Evolutionary conservation across 1,140 invertebrate species (phyloP), one percentile per base, ranked within the genome.

Genomic region (Oncopodura yosiiana): DNA sequence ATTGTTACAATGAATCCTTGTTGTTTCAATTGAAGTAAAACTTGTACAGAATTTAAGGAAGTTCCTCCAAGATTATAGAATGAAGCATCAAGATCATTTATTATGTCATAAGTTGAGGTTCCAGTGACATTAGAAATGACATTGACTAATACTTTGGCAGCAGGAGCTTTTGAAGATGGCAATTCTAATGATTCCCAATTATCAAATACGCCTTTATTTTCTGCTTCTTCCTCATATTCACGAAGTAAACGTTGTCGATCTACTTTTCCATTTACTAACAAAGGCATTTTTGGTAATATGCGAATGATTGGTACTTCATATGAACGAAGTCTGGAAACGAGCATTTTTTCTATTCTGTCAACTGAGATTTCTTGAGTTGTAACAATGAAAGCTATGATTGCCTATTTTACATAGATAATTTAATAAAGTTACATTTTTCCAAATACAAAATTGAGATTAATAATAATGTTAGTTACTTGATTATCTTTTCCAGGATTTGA

Each of bases 21-120:
- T 44, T 88, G 82, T n/a, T 77, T 73, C 32, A 91, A 69, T 64
- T 79, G 77, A 0, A 83, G 83, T 3, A 91, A 83, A 0, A 84
- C 87, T 51, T 79, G 82, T 32, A 91, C 81, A 0, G 86, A 87
- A 67, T 90, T 90, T 1, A 92, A 72, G 0, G 87, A 90, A 66
- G 90, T 88, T 18, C 87, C 87, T 12, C 87, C 87, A 26, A 89
- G 73, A 53, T 87, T 78, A 66, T 86, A 90, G 68, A 89, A 92
- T 62, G 86, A 87, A 1, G 80, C 75, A 11, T 77, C 70, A 0
- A 78, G 56, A 45, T 53, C 32, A 19, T 38, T n/a, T 4, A 60
- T 50, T 18, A 60, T 42, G 5, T 32, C 42, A 5, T 52, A 41
- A 1, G 52, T 36, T 3, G 56, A 54, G 4, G 39, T 52, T 9